Conservation (phyloP, 2,113 vertebrate genomes). For the Craseonycteris thonglongyai region DNA sequence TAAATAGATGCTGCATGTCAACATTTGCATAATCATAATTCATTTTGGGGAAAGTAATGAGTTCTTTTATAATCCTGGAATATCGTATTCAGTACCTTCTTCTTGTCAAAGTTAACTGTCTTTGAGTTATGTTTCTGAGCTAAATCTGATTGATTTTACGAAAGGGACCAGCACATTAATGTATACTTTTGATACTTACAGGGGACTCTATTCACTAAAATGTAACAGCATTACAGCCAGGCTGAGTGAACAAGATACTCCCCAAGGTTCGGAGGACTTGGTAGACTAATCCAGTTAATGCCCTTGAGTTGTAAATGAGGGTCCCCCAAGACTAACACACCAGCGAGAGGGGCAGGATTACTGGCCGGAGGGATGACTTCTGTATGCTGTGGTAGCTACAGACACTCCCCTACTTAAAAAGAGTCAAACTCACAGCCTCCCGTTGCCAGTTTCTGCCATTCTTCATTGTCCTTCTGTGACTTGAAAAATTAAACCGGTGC, state of each 20-base stretch:
- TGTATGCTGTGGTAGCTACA: neutral
- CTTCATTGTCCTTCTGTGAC: neutral
- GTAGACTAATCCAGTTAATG: neutral
- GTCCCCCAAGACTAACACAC: neutral
- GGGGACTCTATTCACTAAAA: neutral
- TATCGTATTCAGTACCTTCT: neutral
- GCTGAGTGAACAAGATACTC: neutral
- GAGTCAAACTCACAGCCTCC: neutral
- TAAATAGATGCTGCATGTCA: neutral
- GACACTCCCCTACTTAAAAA: neutral
- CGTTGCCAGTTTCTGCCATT: neutral
- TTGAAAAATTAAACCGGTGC: neutral
- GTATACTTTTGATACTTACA: neutral
- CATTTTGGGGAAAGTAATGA: neutral
- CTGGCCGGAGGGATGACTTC: rapidly evolving
- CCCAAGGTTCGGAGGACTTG: neutral
- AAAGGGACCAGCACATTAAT: neutral
- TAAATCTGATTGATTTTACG: neutral
- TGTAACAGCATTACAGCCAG: neutral
- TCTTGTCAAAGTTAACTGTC: neutral
- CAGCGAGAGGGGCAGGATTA: neutral
- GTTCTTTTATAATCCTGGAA: neutral
- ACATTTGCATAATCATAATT: neutral
- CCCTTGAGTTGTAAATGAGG: neutral
- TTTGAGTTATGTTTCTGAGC: neutral